phyloP scores from a whole-genome alignment of 2,888 invertebrate species.

The Acanthosoma haemorrhoidale region DNA sequence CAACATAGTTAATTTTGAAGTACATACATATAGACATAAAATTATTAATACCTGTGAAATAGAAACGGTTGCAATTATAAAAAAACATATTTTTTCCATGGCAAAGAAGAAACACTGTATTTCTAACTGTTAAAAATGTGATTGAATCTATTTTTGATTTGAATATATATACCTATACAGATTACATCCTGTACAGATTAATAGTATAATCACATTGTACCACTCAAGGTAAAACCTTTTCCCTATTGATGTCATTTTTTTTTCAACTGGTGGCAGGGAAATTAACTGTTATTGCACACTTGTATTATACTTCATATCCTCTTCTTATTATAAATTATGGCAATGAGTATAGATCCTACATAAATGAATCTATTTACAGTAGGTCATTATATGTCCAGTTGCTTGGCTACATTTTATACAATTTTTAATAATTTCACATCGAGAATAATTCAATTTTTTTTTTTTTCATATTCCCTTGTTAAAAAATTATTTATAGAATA shows the following conservation, averaged over 20 bases:
- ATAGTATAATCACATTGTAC: neutral
- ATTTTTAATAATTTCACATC: too few species aligned
- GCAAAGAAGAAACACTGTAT: neutral
- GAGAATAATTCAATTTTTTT: too few species aligned
- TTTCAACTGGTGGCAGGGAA: neutral
- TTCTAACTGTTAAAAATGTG: neutral
- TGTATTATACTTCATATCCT: too few species aligned
- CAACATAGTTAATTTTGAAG: neutral
- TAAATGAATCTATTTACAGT: too few species aligned
- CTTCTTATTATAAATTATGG: too few species aligned
- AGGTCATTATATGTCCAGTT: too few species aligned
- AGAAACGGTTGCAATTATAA: neutral
- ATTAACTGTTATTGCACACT: too few species aligned
- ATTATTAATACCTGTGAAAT: neutral
- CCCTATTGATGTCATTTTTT: neutral
- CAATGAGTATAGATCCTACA: too few species aligned
- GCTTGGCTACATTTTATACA: too few species aligned
- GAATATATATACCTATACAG: neutral
- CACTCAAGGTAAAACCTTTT: conserved; percentile 5
- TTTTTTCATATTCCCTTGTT: too few species aligned
- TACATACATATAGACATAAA: neutral
- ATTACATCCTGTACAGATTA: conserved; percentile 4
- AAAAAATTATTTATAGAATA: too few species aligned
- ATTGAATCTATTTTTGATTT: neutral
- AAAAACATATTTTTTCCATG: neutral